Percentiles rank a stretch among this genome's conserved stretches.
These are phyloP conservation scores for Drosophila setosimentum DNA, from an alignment of 2,888 invertebrate species.

Conservation along the genomic window DNA sequence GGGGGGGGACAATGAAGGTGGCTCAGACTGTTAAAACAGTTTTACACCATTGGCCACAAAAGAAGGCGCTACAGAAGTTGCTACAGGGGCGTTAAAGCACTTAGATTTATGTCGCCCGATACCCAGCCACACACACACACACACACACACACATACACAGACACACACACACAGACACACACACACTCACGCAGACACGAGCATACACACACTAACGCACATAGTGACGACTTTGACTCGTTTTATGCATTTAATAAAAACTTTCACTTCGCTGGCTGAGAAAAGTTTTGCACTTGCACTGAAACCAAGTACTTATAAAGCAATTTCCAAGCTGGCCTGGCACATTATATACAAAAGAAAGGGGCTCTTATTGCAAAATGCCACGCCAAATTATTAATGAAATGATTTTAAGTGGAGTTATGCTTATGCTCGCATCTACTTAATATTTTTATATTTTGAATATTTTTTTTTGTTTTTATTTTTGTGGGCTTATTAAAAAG, in stretches of 20 bases:
- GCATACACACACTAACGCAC: conserved; percentile 21
- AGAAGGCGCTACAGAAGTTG: conserved; percentile 73
- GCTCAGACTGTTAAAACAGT: conserved; percentile 63
- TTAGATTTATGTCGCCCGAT: conserved; percentile 75
- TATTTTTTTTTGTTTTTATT: conserved; percentile 26
- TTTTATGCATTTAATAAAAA: conserved; percentile 78
- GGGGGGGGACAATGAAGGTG: conserved; percentile 19
- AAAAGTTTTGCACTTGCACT: conserved; percentile 72
- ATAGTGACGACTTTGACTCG: conserved; percentile 65
- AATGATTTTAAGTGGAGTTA: conserved; percentile 73
- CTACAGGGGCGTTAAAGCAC: conserved; percentile 76
- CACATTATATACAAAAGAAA: conserved; percentile 47
- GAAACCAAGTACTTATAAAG: conserved; percentile 78
- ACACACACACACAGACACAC: conserved; percentile 8
- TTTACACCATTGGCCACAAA: conserved; percentile 69
- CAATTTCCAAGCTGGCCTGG: conserved; percentile 63
- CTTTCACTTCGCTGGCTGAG: conserved; percentile 65
- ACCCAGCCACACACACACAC: conserved; percentile 41
- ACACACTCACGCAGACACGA: conserved; percentile 16
- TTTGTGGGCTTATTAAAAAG: conserved; percentile 77
- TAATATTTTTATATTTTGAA: conserved; percentile 12
- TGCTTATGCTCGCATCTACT: conserved; percentile 60
- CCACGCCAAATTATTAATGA: conserved; percentile 70
- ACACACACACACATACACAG: conserved; percentile 17
- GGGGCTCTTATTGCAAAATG: conserved; percentile 43